phyloP scores from a whole-genome alignment of 2,888 invertebrate species.

The Lutraria lutraria region DNA sequence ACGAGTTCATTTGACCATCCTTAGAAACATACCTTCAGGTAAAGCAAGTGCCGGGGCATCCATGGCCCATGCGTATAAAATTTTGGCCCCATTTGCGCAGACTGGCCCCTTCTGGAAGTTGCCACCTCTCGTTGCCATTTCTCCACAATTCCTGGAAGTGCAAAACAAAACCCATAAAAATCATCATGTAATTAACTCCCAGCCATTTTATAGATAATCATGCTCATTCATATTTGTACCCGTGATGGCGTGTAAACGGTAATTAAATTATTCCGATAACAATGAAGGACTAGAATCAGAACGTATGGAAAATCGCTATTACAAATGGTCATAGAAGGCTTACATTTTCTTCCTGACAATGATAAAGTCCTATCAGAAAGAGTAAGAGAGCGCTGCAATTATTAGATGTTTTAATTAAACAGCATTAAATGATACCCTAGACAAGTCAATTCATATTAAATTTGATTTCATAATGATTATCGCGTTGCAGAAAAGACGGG shows the following conservation, averaged over 20 bases:
- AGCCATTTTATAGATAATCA: not conserved
- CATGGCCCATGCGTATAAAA: slow-evolving; percentile 90
- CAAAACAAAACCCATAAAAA: not conserved
- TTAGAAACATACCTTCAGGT: slow-evolving; percentile 85
- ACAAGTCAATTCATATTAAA: no score
- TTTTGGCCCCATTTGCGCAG: slow-evolving; percentile 85
- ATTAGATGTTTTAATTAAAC: no score
- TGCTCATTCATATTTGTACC: not conserved
- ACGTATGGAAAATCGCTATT: not conserved
- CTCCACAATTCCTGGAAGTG: slow-evolving; percentile 88
- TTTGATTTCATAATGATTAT: no score
- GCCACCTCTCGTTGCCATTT: slow-evolving; percentile 80
- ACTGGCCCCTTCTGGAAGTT: slow-evolving; percentile 76
- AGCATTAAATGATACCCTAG: no score
- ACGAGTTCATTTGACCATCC: not conserved
- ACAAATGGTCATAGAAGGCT: no score
- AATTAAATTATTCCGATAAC: not conserved
- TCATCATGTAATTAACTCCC: not conserved
- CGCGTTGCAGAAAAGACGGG: no score
- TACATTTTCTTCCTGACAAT: no score
- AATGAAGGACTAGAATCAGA: not conserved
- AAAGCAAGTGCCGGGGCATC: slow-evolving; percentile 89
- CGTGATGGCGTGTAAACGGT: no score
- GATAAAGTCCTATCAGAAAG: not conserved
- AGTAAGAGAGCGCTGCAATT: not conserved